A percentile compares a stretch with the other conserved stretches of the same genome.
Conservation (phyloP, 2,888 invertebrate species). For the Stenurella melanura region DNA sequence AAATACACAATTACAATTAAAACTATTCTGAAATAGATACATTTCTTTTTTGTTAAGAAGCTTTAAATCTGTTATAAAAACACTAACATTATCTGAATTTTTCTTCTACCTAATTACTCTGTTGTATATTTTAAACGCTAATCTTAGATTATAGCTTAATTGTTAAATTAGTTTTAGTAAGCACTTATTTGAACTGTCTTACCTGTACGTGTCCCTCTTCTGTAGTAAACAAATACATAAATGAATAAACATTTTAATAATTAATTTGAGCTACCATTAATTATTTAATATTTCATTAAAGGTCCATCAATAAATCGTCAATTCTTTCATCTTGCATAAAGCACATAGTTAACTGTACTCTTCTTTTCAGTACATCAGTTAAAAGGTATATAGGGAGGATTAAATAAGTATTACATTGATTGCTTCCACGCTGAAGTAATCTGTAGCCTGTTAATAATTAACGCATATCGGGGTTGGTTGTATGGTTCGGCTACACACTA, state of each 20-base stretch:
- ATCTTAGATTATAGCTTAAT: no score
- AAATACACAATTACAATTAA: no score
- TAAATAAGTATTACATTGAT: slow-evolving; percentile 59
- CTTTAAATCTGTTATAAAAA: no score
- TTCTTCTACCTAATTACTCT: no score
- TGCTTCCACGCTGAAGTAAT: slow-evolving; percentile 64
- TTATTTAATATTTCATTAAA: slow-evolving; percentile 16
- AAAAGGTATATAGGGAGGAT: slow-evolving; percentile 42
- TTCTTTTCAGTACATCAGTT: slow-evolving; percentile 23
- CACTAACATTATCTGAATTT: no score
- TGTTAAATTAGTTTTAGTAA: no score
- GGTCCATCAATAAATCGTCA: slow-evolving; percentile 19
- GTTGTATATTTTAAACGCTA: no score
- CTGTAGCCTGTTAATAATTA: slow-evolving; percentile 67
- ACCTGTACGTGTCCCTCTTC: no score
- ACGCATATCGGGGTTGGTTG: slow-evolving; percentile 56
- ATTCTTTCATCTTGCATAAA: slow-evolving; percentile 22
- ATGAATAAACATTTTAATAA: slow-evolving; percentile 2
- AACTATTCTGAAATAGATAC: no score
- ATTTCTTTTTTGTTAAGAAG: no score
- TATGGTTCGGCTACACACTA: slow-evolving; percentile 34
- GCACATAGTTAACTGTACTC: slow-evolving; percentile 20
- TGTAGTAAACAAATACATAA: no score
- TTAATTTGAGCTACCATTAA: slow-evolving; percentile 3
- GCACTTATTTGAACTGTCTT: no score